Percentiles rank a stretch among this genome's conserved stretches.
These are phyloP conservation scores for Anguilla japonica DNA, from an alignment of 2,113 vertebrate species.

Conservation along the genomic window DNA sequence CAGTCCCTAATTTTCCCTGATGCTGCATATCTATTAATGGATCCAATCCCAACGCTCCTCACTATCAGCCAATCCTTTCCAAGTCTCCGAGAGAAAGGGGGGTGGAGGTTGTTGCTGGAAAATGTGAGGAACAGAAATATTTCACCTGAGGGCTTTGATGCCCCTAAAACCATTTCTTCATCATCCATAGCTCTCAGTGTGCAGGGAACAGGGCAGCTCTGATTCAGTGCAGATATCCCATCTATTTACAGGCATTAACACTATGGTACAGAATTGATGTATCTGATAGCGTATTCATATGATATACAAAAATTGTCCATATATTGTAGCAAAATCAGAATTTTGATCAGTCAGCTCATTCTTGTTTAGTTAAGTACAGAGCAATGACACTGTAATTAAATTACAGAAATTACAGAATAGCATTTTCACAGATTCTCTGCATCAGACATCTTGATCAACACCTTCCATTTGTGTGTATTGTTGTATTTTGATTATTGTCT, in stretches of 20 bases:
- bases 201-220: neutral
- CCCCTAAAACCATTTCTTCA: neutral
- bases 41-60: neutral
- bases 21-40: conserved; percentile 3
- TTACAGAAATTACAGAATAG: neutral
- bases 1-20: neutral
- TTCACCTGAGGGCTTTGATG: neutral
- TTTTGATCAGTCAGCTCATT: neutral
- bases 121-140: neutral
- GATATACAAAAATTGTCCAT: neutral
- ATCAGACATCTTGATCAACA: too few species aligned
- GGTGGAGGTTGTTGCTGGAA: neutral
- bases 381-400: neutral
- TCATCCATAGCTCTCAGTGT: neutral
- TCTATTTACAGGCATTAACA: neutral
- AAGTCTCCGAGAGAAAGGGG: neutral
- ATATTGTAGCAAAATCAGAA: neutral
- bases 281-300: neutral
- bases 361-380: neutral
- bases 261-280: neutral
- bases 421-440: neutral
- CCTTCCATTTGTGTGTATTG: too few species aligned
- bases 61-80: neutral
- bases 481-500: too few species aligned
- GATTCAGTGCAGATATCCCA: neutral